phyloP scores from a whole-genome alignment of 2,797 vertebrate genomes.

The Sarcophilus harrisii region DNA sequence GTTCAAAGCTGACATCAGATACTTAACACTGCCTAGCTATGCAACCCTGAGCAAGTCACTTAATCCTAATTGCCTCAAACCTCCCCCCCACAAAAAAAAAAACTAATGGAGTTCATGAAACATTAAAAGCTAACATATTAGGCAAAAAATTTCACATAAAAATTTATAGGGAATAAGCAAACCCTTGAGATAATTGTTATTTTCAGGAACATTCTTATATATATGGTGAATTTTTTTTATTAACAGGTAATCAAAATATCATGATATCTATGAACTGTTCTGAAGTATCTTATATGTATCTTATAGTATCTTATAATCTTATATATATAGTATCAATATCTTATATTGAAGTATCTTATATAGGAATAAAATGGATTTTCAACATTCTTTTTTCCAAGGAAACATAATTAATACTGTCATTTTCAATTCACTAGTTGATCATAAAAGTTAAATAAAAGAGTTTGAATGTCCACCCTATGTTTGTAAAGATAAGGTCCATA shows the following conservation, averaged over 20 bases:
- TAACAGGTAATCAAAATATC: constrained; percentile 36
- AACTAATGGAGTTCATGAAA: background rate
- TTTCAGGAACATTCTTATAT: constrained; percentile 53
- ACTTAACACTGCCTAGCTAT: no score
- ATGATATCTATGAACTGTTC: constrained; percentile 32
- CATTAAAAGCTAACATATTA: constrained; percentile 44
- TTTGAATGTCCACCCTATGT: background rate
- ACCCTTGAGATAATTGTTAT: constrained; percentile 41
- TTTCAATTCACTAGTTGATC: constrained; percentile 53
- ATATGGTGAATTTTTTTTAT: constrained; percentile 31
- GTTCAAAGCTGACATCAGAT: no score
- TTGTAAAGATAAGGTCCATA: background rate
- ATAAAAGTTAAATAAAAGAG: constrained; percentile 31
- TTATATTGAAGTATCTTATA: no score
- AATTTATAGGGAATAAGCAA: constrained; percentile 15
- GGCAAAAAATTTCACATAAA: constrained; percentile 13
- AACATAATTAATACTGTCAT: constrained; percentile 32
- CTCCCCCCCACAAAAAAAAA: no score
- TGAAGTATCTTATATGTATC: constrained; percentile 25
- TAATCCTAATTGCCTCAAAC: no score
- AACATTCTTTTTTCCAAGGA: constrained; percentile 26
- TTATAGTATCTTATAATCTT: no score
- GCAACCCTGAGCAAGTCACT: no score
- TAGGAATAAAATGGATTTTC: constrained; percentile 43
- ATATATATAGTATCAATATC: no score